Base-by-base conservation (phyloP, 2,888 invertebrate genomes). In the Papilio elwesi region DNA sequence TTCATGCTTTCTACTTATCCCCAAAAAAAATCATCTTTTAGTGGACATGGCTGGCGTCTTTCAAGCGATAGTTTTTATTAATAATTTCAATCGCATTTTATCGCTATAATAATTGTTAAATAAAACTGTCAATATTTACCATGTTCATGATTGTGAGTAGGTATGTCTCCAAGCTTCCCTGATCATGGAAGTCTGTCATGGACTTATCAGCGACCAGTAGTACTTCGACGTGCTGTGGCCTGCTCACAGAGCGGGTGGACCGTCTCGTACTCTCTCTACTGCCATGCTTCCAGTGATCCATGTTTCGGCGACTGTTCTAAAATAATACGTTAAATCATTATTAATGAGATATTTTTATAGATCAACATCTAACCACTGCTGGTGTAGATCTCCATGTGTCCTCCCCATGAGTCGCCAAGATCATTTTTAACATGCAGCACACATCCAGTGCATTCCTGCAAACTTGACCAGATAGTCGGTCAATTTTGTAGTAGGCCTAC, bases 111-210 rank as follows among this genome's bases (percentile, higher is more conserved):
- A 26, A 26, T 26, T 15, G 4, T 12, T 62, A 62, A 11, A n/a
- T 7, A 47, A 47, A 15, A 63, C 8, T 9, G 4, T 13, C 43
- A 57, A 26, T 76, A 81, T 90, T 88, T 89, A 95, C 98, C 97
- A 98, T 98, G 87, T 98, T 98, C 97, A 98, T 98, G 78, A 98
- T 97, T 68, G 98, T 98, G 69, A 98, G 94, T 47, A 98, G 95
- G 89, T 98, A 98, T 9, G 96, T 97, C 86, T 97, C 96, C 78
- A 98, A 95, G 84, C 97, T 97, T 83, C 97, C 96, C 80, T 96
- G 96, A 81, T 96, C 95, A 90, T 98, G 98, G 87, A 97, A 98
- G 69, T 97, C 96, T 78, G 97, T 96, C 98, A 98, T 98, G 78
- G 96, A 96, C 71, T 95, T 95, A 92, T 98, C 98, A 52, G 98